Percentiles rank a stretch among this genome's conserved stretches.
Conservation (phyloP, 1,140 invertebrate species). For the Diprion similis region DNA sequence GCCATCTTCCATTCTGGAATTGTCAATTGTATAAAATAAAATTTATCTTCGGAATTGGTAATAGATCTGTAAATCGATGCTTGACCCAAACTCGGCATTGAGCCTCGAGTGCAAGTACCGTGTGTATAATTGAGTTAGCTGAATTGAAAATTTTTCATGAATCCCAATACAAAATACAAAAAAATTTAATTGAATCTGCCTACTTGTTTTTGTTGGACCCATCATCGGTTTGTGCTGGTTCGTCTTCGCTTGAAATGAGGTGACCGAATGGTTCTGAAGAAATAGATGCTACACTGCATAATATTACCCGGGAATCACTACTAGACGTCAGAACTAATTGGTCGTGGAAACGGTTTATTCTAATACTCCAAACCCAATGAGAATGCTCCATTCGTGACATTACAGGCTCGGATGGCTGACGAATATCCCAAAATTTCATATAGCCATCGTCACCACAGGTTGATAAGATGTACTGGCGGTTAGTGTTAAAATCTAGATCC, state of each 20-base stretch:
- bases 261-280: conserved; percentile 81
- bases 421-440: conserved; percentile 95
- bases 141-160: too few relatives aligned
- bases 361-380: conserved; percentile 95
- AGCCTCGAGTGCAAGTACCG: too few relatives aligned
- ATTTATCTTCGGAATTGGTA: background rate
- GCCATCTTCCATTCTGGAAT: conserved; percentile 74
- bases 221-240: conserved; percentile 41
- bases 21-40: conserved; percentile 22
- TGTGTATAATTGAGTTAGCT: too few relatives aligned
- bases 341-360: conserved; percentile 97
- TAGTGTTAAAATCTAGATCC: conserved; percentile 96
- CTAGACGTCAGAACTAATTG: conserved; percentile 94
- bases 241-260: conserved; percentile 60
- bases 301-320: conserved; percentile 90
- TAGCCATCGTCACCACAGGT: conserved; percentile 95
- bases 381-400: conserved; percentile 89
- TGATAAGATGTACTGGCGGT: conserved; percentile 92
- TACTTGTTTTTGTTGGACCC: conserved; percentile 54
- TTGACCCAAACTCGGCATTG: conserved; percentile 9
- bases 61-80: background rate
- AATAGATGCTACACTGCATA: conserved; percentile 86
- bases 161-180: too few relatives aligned
- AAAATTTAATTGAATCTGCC: conserved; percentile 13
- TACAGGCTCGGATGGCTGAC: conserved; percentile 80